Evolutionary conservation across 1,140 invertebrate species (phyloP), one percentile per base, ranked within the genome.

Genomic region (Ectropis grisescens): DNA sequence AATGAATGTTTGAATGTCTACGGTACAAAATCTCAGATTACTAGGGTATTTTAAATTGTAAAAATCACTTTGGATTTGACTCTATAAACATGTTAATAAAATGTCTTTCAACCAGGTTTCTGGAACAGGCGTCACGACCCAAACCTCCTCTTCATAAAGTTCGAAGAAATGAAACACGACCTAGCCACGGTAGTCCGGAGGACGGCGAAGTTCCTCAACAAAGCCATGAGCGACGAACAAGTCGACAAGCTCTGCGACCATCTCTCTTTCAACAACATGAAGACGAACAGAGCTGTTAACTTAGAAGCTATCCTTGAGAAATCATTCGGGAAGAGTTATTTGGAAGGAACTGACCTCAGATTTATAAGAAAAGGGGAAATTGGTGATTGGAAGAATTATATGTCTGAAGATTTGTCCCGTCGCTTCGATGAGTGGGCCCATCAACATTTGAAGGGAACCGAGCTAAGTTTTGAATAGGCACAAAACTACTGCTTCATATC

Each of bases 151-250:
- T 91, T 96, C 47, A 65, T 95, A 13, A 94, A 88, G 45, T 97
- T 93, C 55, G 93, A 96, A 81, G 92, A 95, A 29, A 90, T 94
- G 90, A 93, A 93, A 56, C 67, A 85, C 57, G 86, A 94, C 72
- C 80, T 91, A 37, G 74, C 82, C 1, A 79, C 66, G 1, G 85
- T 85, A 0, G 86, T 94, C 2, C 74, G 82, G 10, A 88, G 85
- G 54, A 90, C 93, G 9, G 90, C 91, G 0, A 58, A 85, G 11
- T 96, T 95, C 65, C 64, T 97, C 4, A 84, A 85, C 0, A 91
- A 91, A 65, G 60, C 66, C 0, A 43, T 94, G 2, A 86, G 76
- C 0, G 87, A 91, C 0, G 81, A 89, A 9, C 83, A 93, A 34
- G 70, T 93, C 1, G 67, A 84, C 0, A 82, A 81, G n/a, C 79